A percentile compares a stretch with the other conserved stretches of the same genome.
These are phyloP conservation scores for Plestiodon gilberti DNA, from an alignment of 2,113 vertebrate species.

Conservation along the genomic window DNA sequence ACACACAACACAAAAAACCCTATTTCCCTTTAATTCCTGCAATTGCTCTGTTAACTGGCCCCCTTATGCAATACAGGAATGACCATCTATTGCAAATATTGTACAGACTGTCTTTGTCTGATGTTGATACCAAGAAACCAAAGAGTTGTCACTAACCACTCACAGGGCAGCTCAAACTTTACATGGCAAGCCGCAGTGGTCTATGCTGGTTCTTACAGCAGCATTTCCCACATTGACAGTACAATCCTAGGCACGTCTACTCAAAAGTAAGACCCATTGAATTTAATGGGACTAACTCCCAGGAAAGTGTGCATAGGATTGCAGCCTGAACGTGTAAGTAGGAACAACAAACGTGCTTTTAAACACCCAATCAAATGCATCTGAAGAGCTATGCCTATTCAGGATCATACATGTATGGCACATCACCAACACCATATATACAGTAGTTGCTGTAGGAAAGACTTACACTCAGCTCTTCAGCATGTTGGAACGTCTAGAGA, in stretches of 20 bases:
- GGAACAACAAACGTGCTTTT: not conserved
- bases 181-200: not conserved
- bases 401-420: too few species aligned
- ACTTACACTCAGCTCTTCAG: too few species aligned
- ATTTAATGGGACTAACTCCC: too few species aligned
- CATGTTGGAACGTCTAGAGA: too few species aligned
- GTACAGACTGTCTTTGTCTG: not conserved
- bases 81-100: not conserved
- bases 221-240: not conserved
- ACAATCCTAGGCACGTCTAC: too few species aligned
- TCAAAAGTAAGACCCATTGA: too few species aligned
- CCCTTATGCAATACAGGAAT: not conserved
- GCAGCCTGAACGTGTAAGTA: not conserved
- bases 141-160: not conserved
- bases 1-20: not conserved
- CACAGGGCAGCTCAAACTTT: not conserved
- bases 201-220: not conserved
- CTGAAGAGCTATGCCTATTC: too few species aligned
- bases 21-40: not conserved
- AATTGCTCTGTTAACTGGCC: not conserved
- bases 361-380: not conserved
- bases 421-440: too few species aligned
- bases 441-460: too few species aligned
- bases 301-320: too few species aligned
- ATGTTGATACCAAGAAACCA: not conserved